These are phyloP conservation scores for Helicoverpa zea DNA, from an alignment of 1,140 invertebrate genomes.

Conservation along the genomic window DNA sequence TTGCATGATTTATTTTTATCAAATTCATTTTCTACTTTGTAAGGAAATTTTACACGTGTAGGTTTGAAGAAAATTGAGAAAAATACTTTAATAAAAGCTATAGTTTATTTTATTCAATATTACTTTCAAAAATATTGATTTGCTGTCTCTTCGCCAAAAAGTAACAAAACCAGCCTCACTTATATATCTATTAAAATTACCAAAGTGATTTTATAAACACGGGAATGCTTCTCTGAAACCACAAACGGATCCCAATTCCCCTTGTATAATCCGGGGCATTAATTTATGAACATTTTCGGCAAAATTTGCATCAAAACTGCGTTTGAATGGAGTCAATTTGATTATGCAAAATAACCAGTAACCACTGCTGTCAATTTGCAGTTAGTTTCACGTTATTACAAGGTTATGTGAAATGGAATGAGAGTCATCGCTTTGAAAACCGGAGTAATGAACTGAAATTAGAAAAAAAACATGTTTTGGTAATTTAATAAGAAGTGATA, in stretches of 20 bases:
- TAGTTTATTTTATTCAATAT: too few relatives aligned
- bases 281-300: slow-evolving; percentile 64
- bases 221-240: neutral
- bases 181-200: neutral
- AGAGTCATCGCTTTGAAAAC: neutral
- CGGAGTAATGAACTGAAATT: neutral
- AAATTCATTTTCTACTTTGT: too few relatives aligned
- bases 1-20: too few relatives aligned
- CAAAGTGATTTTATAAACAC: neutral
- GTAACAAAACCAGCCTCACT: too few relatives aligned
- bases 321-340: slow-evolving; percentile 59
- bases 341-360: slow-evolving; percentile 78
- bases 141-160: too few relatives aligned
- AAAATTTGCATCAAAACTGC: slow-evolving; percentile 80
- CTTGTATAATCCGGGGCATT: slow-evolving; percentile 66
- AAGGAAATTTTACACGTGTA: too few relatives aligned
- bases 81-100: too few relatives aligned
- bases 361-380: slow-evolving; percentile 68
- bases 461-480: neutral
- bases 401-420: slow-evolving; percentile 53
- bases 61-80: too few relatives aligned
- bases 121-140: too few relatives aligned
- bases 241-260: slow-evolving; percentile 26
- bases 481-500: neutral
- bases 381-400: slow-evolving; percentile 68